Base-by-base conservation (phyloP, 1,140 invertebrate species). In the Achroia grisella region DNA sequence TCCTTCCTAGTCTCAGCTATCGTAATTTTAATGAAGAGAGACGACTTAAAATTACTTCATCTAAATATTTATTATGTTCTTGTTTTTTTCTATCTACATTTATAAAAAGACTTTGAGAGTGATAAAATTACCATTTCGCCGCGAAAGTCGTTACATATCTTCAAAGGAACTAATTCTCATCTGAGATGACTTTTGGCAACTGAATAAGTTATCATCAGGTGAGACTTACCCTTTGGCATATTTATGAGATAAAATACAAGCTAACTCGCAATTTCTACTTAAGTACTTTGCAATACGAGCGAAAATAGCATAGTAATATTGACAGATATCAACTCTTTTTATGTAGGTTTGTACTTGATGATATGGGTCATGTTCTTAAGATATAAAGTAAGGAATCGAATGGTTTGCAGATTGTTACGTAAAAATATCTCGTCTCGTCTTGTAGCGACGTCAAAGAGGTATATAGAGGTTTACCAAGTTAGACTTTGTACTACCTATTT, bases 321-420 rank as follows among this genome's bases (percentile, higher is more conserved):
- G 35, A 37, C 13, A 37, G 35, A 37, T 37, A 17, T 37, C 35
- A 37, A 37, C 35, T 15, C 35, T 37, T 37, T 37, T 37, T 37
- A 37, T 37, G 35, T 37, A n/a, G 35, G 12, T n/a, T 10, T 10
- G 1, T 15, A 17, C 35, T 37, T 37, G 35, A 5, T 15, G 14
- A 37, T 37, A 1, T 37, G 35, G 35, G 35, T 35, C 34, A 35
- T 37, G 35, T 15, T 1, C 17, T n/a, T 17, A 15, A 10, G 8
- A 37, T 4, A 37, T 37, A 15, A 17, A 17, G 13, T 37, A 10
- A n/a, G 8, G 35, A 17, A 37, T 37, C 35, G 14, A 48, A 49
- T 46, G 44, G 28, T 14, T 32, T 34, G 12, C 4, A 27, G n/a
- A 39, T 32, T 39, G 39, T 31, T 44, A 27, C 13, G 28, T 36